Evolutionary conservation across 2,888 invertebrate species (phyloP).

Genomic region (Trissonchulus latispiculum): DNA sequence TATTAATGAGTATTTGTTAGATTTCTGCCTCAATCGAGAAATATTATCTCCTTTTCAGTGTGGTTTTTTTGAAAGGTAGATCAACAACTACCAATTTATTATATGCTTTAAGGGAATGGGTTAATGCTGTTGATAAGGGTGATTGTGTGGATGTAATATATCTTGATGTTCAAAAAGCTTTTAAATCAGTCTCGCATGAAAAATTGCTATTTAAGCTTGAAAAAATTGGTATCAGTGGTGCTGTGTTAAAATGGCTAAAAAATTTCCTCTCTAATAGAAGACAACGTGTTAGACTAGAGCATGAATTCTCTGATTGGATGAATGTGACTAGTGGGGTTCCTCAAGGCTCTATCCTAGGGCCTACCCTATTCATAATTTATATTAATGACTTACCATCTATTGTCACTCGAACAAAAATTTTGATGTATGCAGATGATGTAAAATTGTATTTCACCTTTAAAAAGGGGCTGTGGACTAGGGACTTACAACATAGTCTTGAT

Average conservation of each 20-base stretch:
- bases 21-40: too few species aligned
- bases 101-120: not conserved
- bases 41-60: not conserved
- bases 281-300: conserved; percentile 1
- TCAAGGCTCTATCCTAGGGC: conserved; percentile 16
- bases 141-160: too few species aligned
- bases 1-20: too few species aligned
- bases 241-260: not conserved
- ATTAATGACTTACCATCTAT: conserved; percentile 12
- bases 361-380: conserved; percentile 12
- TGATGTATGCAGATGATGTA: conserved; percentile 14
- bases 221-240: conserved; percentile 8
- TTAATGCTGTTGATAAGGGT: too few species aligned
- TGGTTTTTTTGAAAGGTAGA: too few species aligned
- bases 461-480: not conserved
- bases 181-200: too few species aligned
- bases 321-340: conserved; percentile 16
- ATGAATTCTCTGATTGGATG: not conserved
- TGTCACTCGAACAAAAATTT: conserved; percentile 1
- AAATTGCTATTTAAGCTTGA: too few species aligned
- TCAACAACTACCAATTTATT: not conserved
- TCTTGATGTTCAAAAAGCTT: too few species aligned
- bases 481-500: not conserved
- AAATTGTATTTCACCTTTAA: conserved; percentile 3
- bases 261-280: conserved; percentile 7